phyloP scores from a whole-genome alignment of 2,113 vertebrate species.

The Mystacornis crossleyi region DNA sequence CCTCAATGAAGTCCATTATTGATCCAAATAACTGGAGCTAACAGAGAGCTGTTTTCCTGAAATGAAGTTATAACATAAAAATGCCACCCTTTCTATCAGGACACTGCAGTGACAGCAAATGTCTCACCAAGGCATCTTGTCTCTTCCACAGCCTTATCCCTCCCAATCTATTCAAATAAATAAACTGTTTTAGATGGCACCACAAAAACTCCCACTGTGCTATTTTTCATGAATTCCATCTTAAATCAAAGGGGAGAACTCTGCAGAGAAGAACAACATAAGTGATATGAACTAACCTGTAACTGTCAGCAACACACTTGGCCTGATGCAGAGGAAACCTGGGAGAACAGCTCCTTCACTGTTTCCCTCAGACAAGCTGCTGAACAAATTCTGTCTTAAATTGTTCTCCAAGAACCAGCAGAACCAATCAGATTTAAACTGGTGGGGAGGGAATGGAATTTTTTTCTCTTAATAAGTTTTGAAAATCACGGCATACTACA shows the following conservation, averaged over 20 bases:
- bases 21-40: background rate
- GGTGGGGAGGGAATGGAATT: accelerated
- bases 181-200: background rate
- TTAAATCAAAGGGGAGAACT: background rate
- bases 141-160: background rate
- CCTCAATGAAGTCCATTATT: background rate
- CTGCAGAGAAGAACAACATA: background rate
- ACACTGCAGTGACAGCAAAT: background rate
- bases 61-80: background rate
- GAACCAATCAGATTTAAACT: background rate
- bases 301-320: background rate
- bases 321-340: background rate
- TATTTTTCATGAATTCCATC: background rate
- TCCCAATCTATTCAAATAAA: background rate
- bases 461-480: background rate
- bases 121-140: accelerated
- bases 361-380: background rate
- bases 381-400: background rate
- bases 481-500: background rate
- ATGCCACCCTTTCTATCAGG: background rate
- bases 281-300: accelerated
- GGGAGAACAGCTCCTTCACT: background rate
- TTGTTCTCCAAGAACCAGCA: background rate
- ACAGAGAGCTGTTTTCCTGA: background rate
- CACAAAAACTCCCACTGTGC: background rate